Base-by-base conservation (phyloP, 2,888 invertebrate species). In the Lasioglossum malachurum region DNA sequence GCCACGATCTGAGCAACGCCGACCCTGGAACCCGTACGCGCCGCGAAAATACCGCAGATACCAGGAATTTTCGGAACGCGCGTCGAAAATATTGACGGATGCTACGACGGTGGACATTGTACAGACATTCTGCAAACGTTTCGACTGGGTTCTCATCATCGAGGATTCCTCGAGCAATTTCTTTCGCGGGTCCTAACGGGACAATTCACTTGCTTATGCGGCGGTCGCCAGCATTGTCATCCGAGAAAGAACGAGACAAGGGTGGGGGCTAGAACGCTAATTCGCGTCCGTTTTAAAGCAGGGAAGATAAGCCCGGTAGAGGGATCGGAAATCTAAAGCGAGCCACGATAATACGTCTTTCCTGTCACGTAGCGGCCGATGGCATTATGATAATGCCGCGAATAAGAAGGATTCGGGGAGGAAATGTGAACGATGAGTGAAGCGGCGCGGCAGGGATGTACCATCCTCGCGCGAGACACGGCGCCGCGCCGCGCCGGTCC, bases 371-470 rank as follows among this genome's bases (percentile, higher is more conserved):
- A 94, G 92, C 91, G 90, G 90, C 92, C 93, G 93, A 94, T 93
- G 93, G 93, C 93, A 94, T 94, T 94, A 94, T 94, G 94, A 94
- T 94, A 94, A 94, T 94, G 94, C 91, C 83, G 89, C 85, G 93
- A 94, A 93, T 94, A 93, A 94, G 93, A 90, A 93, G 94, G 93
- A 93, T 93, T 93, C 93, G 88, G 87, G 87, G 83, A 89, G 92
- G 93, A 93, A 93, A 93, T 92, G 92, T 91, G 93, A 92, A 90
- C 93, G 93, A 93, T 93, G 93, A 93, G 91, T 88, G 92, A 89
- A 93, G 93, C 88, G 91, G 88, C 87, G 89, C 88, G 83, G 88
- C 89, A 88, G 91, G 87, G 87, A 86, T 88, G 90, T 89, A 89
- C 79, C 88, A 35, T 73, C 73, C 73, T 46, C 10, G 38, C 10